Base-by-base conservation (phyloP, 2,888 invertebrate species). In the Polietes domitor region DNA sequence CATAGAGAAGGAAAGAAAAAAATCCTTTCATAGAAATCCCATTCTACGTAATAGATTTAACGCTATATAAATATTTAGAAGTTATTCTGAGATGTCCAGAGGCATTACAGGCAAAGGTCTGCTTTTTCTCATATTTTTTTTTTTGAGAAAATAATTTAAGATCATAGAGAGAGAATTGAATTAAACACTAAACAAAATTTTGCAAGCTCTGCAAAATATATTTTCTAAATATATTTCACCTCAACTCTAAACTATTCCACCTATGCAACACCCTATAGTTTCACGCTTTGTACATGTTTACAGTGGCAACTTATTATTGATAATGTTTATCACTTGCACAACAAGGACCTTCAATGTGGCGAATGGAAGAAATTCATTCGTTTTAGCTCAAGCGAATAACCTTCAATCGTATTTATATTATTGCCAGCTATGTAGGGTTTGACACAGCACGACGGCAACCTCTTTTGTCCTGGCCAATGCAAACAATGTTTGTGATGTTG, bases 11-110 rank as follows among this genome's bases (percentile, higher is more conserved):
- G 41, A 17, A 19, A 55, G n/a, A 50, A 12, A 61, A 26, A 26
- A 71, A 73, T 53, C 47, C 61, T 58, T 77, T 79, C 58, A 37
- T 5, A 68, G 55, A 5, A 37, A 65, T 58, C 10, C 55, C 68
- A 53, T 71, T 53, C 61, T 84, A 75, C 71, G 50, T 83, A 86
- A 79, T 81, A 77, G 77, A 85, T 80, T 86, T 86, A 85, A 86
- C 72, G 83, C 80, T 84, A 70, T 80, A 82, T 86, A 85, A 85
- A 86, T 85, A 85, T 85, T 80, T 71, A 82, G 84, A 85, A 84
- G 80, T 83, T 68, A 53, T 78, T 78, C 47, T 76, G 17, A 55
- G 24, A 58, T 76, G 76, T 58, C 78, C 78, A 50, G 12, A 32
- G 65, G 75, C 75, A n/a, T 78, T 61, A 50, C 15, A 19, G 65